Evolutionary conservation across 1,140 invertebrate genomes (phyloP).

Genomic region (Tachypleus tridentatus): DNA sequence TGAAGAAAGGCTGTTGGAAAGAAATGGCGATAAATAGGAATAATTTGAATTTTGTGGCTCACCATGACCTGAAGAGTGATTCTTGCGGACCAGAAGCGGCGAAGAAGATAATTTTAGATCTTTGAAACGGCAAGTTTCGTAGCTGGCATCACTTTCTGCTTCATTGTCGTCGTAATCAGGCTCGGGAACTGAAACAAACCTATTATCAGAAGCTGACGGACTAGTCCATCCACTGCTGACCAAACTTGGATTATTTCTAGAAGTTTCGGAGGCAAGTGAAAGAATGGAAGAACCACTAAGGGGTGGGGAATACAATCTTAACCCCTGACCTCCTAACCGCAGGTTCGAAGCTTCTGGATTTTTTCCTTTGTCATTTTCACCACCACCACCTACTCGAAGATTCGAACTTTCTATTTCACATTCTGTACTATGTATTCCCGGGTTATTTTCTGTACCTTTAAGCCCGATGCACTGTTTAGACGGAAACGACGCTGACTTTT

Average conservation of each 20-base stretch:
- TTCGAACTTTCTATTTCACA: no score
- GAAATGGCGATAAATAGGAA: background rate
- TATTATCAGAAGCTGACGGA: background rate
- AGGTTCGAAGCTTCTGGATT: no score
- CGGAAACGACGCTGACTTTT: background rate
- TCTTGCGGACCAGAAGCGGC: background rate
- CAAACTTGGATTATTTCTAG: no score
- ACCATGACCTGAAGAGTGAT: background rate
- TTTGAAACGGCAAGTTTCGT: constrained; percentile 6
- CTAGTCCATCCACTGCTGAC: no score
- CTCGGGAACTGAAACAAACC: constrained; percentile 14
- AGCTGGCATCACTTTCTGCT: background rate
- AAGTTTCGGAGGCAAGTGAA: no score
- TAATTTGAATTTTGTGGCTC: background rate
- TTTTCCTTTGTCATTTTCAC: no score
- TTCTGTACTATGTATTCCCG: background rate
- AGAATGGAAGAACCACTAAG: no score
- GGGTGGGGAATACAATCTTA: no score
- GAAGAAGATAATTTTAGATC: constrained; percentile 9
- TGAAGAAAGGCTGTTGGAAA: background rate
- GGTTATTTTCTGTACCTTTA: background rate
- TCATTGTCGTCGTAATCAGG: constrained; percentile 19
- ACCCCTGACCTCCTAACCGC: no score
- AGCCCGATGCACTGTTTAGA: no score
- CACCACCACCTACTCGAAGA: no score